A percentile compares a stretch with the other conserved stretches of the same genome.
Conservation (phyloP, 2,113 vertebrate species). For the Cyanistes caeruleus region DNA sequence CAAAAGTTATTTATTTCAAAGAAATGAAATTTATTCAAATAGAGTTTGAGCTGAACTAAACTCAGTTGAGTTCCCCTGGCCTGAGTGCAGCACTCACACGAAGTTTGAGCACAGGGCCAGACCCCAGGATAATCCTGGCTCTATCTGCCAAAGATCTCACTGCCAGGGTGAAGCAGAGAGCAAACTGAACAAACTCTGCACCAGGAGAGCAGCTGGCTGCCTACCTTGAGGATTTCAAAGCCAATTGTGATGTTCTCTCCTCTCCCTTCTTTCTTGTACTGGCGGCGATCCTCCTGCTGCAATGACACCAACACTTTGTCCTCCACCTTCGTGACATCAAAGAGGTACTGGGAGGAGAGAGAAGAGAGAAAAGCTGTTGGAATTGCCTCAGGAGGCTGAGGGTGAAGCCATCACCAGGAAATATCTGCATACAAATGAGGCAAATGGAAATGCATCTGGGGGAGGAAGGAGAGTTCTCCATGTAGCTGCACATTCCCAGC, state of each 20-base stretch:
- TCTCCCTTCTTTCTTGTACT: constrained; percentile 80
- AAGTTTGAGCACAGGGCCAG: background rate
- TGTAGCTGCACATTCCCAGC: background rate
- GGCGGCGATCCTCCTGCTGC: constrained; percentile 89
- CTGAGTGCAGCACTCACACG: background rate
- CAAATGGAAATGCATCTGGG: background rate
- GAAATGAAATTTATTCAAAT: background rate
- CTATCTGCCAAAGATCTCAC: background rate
- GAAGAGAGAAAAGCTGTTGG: background rate
- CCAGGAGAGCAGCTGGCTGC: background rate
- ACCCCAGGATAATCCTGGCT: background rate
- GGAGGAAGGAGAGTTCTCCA: background rate
- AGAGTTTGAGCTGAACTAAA: background rate
- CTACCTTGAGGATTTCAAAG: constrained; percentile 88
- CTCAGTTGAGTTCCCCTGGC: background rate
- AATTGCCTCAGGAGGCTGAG: background rate
- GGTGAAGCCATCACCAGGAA: background rate
- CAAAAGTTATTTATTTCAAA: background rate
- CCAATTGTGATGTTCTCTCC: constrained; percentile 88
- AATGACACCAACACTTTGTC: constrained; percentile 88
- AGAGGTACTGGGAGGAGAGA: constrained; percentile 80
- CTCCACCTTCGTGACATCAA: constrained; percentile 85
- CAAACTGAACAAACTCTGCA: background rate
- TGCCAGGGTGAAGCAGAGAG: background rate
- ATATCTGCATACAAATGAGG: rapidly evolving